Percentiles rank a stretch among this genome's conserved stretches.
Conservation (phyloP, 2,113 vertebrate species). For the Falcunculus frontatus region DNA sequence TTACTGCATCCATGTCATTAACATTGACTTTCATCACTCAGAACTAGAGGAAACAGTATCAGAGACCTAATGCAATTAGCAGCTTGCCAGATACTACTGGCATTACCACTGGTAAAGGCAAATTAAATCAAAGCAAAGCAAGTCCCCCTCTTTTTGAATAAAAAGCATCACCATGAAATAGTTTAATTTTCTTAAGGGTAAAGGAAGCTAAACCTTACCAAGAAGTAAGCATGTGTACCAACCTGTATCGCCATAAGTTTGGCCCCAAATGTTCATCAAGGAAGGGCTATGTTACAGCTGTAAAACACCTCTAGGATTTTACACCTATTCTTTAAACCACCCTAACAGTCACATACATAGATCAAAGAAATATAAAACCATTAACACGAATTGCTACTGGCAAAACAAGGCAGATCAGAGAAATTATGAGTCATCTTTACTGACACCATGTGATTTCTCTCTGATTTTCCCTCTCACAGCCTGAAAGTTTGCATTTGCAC, state of each 20-base stretch:
- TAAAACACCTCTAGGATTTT: not conserved
- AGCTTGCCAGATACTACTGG: not conserved
- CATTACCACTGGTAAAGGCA: not conserved
- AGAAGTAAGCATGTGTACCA: not conserved
- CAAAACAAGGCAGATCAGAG: conserved; percentile 31
- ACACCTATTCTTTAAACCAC: not conserved
- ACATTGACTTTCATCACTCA: not conserved
- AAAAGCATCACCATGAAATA: not conserved
- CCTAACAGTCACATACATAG: not conserved
- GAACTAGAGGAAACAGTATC: not conserved
- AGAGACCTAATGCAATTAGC: not conserved
- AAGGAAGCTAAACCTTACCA: not conserved
- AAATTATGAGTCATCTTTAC: conserved; percentile 11
- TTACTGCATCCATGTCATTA: not conserved
- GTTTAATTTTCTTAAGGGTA: not conserved
- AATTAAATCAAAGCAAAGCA: not conserved
- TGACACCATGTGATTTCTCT: not conserved
- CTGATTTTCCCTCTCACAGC: not conserved
- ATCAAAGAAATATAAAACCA: conserved; percentile 32
- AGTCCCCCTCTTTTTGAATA: not conserved
- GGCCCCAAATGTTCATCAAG: not conserved
- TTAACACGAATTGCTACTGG: not conserved
- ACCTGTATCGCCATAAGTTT: not conserved
- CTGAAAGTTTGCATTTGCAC: not conserved
- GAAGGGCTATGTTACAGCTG: not conserved